Conservation (phyloP, 2,888 invertebrate genomes). For the Tachina lurida region DNA sequence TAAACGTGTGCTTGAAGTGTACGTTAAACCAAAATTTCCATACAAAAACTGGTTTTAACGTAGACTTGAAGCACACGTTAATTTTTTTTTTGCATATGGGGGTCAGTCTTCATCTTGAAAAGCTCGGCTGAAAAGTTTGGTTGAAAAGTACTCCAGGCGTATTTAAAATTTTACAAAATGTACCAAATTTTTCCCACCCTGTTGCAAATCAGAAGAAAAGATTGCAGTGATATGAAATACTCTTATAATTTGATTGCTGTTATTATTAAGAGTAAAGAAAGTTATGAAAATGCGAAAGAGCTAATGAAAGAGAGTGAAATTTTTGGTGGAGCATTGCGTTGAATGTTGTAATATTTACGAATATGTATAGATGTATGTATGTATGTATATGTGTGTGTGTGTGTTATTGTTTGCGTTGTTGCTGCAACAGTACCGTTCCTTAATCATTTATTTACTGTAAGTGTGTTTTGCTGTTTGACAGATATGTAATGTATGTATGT, state of each 20-base stretch:
- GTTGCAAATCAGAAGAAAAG: not conserved
- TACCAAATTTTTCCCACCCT: not conserved
- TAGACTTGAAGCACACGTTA: no score
- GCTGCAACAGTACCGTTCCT: slow-evolving; percentile 50
- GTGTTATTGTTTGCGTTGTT: slow-evolving; percentile 3
- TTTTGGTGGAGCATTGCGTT: slow-evolving; percentile 38
- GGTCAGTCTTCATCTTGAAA: no score
- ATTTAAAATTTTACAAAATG: not conserved
- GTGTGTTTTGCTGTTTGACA: slow-evolving; percentile 19
- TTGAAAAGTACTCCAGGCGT: not conserved
- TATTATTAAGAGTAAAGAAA: slow-evolving; percentile 43
- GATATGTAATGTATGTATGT: not conserved
- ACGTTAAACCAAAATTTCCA: no score
- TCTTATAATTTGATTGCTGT: not conserved
- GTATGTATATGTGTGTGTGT: not conserved
- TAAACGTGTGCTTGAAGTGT: no score
- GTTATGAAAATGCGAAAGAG: slow-evolving; percentile 10
- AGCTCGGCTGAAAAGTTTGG: no score
- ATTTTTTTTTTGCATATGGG: no score
- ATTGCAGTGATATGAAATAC: slow-evolving; percentile 5
- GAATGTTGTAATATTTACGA: slow-evolving; percentile 34
- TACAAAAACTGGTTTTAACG: no score
- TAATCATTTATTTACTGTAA: slow-evolving; percentile 56
- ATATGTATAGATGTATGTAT: not conserved
- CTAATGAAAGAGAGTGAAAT: slow-evolving; percentile 13